Conservation (phyloP, 2,797 vertebrate genomes). For the Myotis pilosus region DNA sequence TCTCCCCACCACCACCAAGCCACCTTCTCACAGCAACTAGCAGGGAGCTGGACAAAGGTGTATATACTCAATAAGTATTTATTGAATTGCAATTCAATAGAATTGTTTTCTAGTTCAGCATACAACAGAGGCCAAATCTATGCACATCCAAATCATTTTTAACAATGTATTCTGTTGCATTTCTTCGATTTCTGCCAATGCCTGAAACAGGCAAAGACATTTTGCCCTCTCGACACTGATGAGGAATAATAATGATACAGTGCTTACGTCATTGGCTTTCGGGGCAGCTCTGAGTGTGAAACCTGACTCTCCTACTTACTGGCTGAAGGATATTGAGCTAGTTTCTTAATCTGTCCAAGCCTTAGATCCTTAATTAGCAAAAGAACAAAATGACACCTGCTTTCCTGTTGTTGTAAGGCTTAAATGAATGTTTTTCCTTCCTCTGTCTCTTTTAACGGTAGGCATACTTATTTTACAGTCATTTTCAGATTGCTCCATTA, state of each 20-base stretch:
- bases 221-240: neutral
- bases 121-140: slow-evolving; percentile 49
- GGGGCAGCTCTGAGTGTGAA: neutral
- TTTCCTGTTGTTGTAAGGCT: neutral
- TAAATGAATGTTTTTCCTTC: neutral
- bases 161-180: neutral
- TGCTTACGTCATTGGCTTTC: neutral
- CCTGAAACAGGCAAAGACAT: neutral
- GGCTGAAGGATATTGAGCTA: neutral
- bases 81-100: neutral
- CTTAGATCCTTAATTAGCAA: neutral
- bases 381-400: neutral
- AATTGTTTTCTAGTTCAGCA: slow-evolving; percentile 49
- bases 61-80: neutral
- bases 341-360: neutral
- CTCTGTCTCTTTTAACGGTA: neutral
- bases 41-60: neutral
- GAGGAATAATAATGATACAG: neutral
- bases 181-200: neutral
- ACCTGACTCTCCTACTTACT: neutral
- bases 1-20: neutral
- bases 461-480: neutral
- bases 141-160: slow-evolving; percentile 30
- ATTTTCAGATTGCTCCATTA: neutral
- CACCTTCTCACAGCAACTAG: neutral